Base-by-base conservation (phyloP, 1,140 invertebrate species). In the Pseudoatta argentina region DNA sequence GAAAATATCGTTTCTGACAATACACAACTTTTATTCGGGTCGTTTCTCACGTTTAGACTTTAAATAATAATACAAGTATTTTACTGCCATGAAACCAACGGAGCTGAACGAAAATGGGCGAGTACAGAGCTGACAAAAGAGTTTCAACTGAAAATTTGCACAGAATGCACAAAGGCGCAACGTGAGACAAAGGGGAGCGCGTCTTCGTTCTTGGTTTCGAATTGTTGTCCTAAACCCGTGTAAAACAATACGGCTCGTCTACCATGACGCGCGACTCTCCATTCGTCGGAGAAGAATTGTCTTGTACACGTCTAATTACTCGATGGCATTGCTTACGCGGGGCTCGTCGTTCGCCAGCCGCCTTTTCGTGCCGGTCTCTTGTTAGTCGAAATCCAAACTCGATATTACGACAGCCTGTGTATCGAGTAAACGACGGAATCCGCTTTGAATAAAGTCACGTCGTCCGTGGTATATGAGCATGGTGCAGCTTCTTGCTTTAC, bases 321-420 rank as follows among this genome's bases (percentile, higher is more conserved):
- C 73, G 67, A 39, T 55, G 86, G 71, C 59, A 88, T 87, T 88
- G 87, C 87, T 88, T 88, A 85, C 87, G 24, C 51, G 72, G 78
- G 44, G 51, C 64, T 76, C 71, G 77, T 67, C 79, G 64, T 87
- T 87, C 72, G 61, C 71, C 87, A 72, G 86, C 55, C 87, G 72
- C 57, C 71, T 77, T 83, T 83, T 79, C 77, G 85, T 72, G 57
- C 75, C 71, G 53, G 73, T 75, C 87, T 87, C 86, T 89, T 87
- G 79, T 85, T 89, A 89, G 88, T 73, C 82, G 86, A 88, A 83
- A 89, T 85, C 72, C 81, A 88, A 88, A 87, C 86, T 85, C 86
- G 64, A 89, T 89, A 83, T 85, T 86, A 88, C 76, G 69, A 53
- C 66, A 73, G 61, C 63, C 73, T 72, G 88, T 67, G 73, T 76